These are phyloP conservation scores for Drosophila meridionalis DNA, from an alignment of 2,888 invertebrate species.

Conservation along the genomic window DNA sequence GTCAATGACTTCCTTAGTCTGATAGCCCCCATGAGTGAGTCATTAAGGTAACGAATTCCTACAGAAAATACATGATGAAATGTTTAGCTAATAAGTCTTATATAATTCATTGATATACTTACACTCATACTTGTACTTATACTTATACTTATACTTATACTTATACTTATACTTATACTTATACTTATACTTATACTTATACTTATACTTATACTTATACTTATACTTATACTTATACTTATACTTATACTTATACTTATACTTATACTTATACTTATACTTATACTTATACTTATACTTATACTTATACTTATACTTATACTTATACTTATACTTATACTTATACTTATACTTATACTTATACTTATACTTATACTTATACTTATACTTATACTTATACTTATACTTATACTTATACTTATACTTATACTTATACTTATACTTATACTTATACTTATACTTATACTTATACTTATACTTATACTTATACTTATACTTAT, in stretches of 20 bases:
- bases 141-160: neutral
- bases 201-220: constrained; percentile 6
- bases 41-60: neutral
- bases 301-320: constrained; percentile 7
- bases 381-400: constrained; percentile 7
- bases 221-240: constrained; percentile 8
- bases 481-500: constrained; percentile 6
- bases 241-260: constrained; percentile 9
- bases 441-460: constrained; percentile 7
- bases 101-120: neutral
- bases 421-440: constrained; percentile 6
- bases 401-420: constrained; percentile 7
- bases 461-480: constrained; percentile 7
- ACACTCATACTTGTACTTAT: neutral
- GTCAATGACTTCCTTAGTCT: neutral
- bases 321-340: constrained; percentile 6
- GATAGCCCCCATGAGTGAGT: constrained; percentile 3
- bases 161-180: neutral
- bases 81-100: neutral
- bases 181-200: constrained; percentile 9
- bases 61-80: neutral
- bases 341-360: constrained; percentile 1
- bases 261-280: constrained; percentile 9
- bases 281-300: constrained; percentile 9
- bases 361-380: constrained; percentile 4